A percentile compares a stretch with the other conserved stretches of the same genome.
These are phyloP conservation scores for Lacanobia wlatinum DNA, from an alignment of 2,888 invertebrate species.

Conservation along the genomic window DNA sequence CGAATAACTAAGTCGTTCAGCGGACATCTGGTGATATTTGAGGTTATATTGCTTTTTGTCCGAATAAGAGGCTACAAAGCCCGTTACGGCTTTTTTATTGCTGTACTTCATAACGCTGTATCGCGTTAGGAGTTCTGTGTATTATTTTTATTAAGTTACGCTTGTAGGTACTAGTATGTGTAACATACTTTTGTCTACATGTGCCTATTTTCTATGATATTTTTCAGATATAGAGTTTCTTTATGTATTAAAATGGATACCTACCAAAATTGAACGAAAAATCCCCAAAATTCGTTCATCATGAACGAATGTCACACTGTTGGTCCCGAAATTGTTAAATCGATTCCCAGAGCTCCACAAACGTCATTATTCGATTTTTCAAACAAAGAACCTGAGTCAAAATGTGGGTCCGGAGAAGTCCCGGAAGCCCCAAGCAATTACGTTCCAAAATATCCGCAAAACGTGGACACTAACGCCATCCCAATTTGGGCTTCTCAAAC, in stretches of 20 bases:
- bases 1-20: slow-evolving; percentile 60
- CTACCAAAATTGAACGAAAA: not conserved
- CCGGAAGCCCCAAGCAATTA: slow-evolving; percentile 41
- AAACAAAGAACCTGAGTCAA: slow-evolving; percentile 13
- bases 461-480: slow-evolving; percentile 15
- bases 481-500: slow-evolving; percentile 41
- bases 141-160: slow-evolving; percentile 34
- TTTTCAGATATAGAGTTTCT: not conserved
- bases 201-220: not conserved
- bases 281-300: not conserved
- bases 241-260: too few relatives aligned
- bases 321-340: not conserved
- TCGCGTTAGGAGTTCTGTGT: slow-evolving; percentile 13
- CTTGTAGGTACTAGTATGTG: not conserved
- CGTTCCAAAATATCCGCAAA: slow-evolving; percentile 34
- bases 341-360: slow-evolving; percentile 3
- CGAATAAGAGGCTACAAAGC: slow-evolving; percentile 56
- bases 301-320: too few relatives aligned
- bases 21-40: slow-evolving; percentile 55
- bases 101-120: slow-evolving; percentile 48
- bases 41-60: slow-evolving; percentile 59
- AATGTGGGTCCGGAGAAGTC: slow-evolving; percentile 20
- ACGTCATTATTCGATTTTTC: slow-evolving; percentile 33
- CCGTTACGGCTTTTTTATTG: slow-evolving; percentile 54
- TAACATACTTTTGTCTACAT: not conserved